Conservation (phyloP, 2,113 vertebrate genomes). For the Myotis yumanensis region DNA sequence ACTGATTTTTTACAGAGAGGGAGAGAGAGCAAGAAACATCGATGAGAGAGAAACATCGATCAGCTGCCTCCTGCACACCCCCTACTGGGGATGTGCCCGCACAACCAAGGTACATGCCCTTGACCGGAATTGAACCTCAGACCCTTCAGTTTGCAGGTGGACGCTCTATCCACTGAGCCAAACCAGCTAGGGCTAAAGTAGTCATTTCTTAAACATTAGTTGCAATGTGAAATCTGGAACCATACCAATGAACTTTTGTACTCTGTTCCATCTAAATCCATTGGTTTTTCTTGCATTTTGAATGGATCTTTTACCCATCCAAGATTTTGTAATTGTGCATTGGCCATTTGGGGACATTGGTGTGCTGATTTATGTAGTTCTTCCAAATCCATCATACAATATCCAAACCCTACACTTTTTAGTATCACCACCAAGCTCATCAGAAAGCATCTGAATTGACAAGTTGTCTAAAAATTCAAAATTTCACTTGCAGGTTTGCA, state of each 20-base stretch:
- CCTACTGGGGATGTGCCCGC: too few species aligned
- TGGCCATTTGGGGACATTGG: neutral
- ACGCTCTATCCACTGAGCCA: too few species aligned
- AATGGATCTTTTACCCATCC: neutral
- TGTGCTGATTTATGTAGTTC: neutral
- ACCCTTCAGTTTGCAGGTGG: too few species aligned
- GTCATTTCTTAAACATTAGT: neutral
- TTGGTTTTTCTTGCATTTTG: neutral
- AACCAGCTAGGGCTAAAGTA: too few species aligned
- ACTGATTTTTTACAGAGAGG: too few species aligned
- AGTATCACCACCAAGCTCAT: neutral
- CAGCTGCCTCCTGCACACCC: too few species aligned
- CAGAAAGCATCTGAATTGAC: constrained; percentile 38
- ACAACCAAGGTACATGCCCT: too few species aligned
- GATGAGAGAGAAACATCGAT: too few species aligned
- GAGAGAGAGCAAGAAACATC: too few species aligned
- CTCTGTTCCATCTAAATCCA: neutral
- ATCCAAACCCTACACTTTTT: neutral
- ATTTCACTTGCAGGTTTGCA: constrained; percentile 33
- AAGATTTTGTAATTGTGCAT: neutral
- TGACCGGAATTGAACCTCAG: too few species aligned
- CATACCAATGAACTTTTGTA: neutral
- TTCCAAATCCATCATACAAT: neutral
- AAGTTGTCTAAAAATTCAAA: constrained; percentile 1
- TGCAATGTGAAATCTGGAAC: neutral